These are phyloP conservation scores for Hipparchia semele DNA, from an alignment of 2,888 invertebrate species.

Conservation along the genomic window DNA sequence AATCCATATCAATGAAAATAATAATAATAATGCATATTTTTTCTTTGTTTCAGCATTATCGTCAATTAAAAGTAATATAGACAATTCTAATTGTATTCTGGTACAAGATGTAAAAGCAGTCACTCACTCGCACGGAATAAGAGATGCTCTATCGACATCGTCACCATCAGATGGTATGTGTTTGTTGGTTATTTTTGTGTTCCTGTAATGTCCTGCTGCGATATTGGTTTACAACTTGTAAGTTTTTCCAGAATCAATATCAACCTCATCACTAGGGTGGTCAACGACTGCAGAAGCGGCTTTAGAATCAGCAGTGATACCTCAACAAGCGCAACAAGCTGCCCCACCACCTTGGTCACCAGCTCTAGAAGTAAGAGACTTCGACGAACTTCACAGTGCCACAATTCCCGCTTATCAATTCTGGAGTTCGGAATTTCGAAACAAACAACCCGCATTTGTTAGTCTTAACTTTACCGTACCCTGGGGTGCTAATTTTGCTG, in stretches of 20 bases:
- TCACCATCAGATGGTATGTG: constrained; percentile 75
- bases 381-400: constrained; percentile 92
- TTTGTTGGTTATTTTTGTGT: background rate
- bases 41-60: constrained; percentile 89
- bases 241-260: constrained; percentile 85
- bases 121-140: constrained; percentile 92
- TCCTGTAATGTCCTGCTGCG: background rate
- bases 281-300: constrained; percentile 81
- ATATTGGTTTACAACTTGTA: constrained; percentile 29
- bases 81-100: constrained; percentile 94
- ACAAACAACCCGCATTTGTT: constrained; percentile 94
- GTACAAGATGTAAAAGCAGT: constrained; percentile 95
- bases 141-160: constrained; percentile 85
- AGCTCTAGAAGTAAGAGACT: constrained; percentile 90
- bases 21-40: constrained; percentile 31
- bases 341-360: constrained; percentile 91
- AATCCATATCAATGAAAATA: background rate
- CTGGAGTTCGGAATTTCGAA: constrained; percentile 96
- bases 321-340: constrained; percentile 88
- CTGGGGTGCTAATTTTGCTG: constrained; percentile 97
- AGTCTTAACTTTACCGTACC: constrained; percentile 95
- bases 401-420: constrained; percentile 95
- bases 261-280: constrained; percentile 77
- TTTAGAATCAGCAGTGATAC: constrained; percentile 82
- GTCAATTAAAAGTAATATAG: constrained; percentile 94